Conservation (phyloP, 2,888 invertebrate genomes). For the Sarcophaga rosellei region DNA sequence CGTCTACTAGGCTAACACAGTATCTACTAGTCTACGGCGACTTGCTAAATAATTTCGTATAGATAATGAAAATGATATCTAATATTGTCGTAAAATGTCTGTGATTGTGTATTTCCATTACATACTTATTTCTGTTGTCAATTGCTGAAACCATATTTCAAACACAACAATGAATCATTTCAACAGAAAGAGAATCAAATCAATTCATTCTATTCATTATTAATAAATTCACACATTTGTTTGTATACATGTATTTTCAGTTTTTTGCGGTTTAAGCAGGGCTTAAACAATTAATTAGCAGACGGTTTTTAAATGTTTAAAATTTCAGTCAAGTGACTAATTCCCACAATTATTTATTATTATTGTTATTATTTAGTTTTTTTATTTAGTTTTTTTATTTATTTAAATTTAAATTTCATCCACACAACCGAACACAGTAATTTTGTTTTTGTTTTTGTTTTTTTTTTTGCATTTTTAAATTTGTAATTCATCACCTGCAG, state of each 20-base stretch:
- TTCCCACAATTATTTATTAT: conserved; percentile 33
- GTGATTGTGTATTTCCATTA: neutral
- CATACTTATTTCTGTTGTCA: neutral
- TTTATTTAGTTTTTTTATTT: neutral
- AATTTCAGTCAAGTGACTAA: conserved; percentile 44
- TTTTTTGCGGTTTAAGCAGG: conserved; percentile 1
- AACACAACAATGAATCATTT: conserved; percentile 30
- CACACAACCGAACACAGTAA: neutral
- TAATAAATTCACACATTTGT: conserved; percentile 41
- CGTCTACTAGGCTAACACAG: too few relatives aligned
- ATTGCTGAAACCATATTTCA: neutral
- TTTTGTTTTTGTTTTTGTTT: neutral
- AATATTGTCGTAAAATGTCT: too few relatives aligned
- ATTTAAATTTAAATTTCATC: neutral
- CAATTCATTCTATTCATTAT: conserved; percentile 18
- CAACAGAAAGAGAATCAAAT: neutral
- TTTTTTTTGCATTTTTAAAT: neutral
- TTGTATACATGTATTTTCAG: neutral
- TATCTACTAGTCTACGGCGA: too few relatives aligned
- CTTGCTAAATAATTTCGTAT: too few relatives aligned
- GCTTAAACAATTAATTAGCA: conserved; percentile 41
- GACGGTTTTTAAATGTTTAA: neutral
- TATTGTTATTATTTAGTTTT: neutral
- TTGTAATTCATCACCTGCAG: conserved; percentile 39
- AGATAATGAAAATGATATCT: too few relatives aligned